phyloP scores from a whole-genome alignment of 1,140 invertebrate species.

The Camponotus pennsylvanicus region DNA sequence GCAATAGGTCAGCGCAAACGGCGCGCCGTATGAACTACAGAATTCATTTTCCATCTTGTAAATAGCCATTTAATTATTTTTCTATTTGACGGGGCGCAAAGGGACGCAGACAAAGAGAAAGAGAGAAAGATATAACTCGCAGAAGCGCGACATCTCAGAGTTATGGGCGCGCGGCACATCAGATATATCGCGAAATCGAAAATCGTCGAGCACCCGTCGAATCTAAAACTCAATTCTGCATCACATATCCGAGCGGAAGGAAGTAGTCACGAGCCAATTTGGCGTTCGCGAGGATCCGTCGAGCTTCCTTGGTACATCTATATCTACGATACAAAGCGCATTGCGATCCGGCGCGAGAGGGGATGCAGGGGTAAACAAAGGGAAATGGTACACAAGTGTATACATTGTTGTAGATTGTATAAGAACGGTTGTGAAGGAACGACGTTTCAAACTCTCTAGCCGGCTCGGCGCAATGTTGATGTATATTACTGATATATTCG shows the following conservation, averaged over 20 bases:
- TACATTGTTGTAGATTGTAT: slow-evolving; percentile 5
- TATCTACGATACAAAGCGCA: slow-evolving; percentile 65
- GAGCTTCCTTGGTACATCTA: slow-evolving; percentile 70
- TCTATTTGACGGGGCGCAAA: slow-evolving; percentile 76
- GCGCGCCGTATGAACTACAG: slow-evolving; percentile 34
- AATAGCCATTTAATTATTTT: slow-evolving; percentile 83
- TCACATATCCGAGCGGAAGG: slow-evolving; percentile 67
- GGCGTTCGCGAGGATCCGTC: slow-evolving; percentile 59
- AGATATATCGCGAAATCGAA: slow-evolving; percentile 34
- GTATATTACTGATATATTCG: slow-evolving; percentile 77
- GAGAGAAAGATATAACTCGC: background rate
- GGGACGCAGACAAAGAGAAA: background rate
- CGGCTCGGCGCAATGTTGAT: slow-evolving; percentile 70
- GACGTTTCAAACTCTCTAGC: slow-evolving; percentile 43
- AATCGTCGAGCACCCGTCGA: slow-evolving; percentile 65
- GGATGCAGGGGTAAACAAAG: background rate
- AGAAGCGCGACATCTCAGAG: background rate
- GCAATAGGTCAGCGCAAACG: slow-evolving; percentile 63
- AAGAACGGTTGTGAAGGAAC: background rate
- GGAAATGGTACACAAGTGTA: background rate
- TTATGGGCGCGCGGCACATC: slow-evolving; percentile 46
- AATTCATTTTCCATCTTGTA: slow-evolving; percentile 80
- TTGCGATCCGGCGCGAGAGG: slow-evolving; percentile 36
- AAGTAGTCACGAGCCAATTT: slow-evolving; percentile 57
- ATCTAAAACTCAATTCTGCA: slow-evolving; percentile 72